A percentile compares a stretch with the other conserved stretches of the same genome.
phyloP scores from a whole-genome alignment of 30 jellyfish, hydroid and myxozoan genomes.

The Turritopsis dohrnii region DNA sequence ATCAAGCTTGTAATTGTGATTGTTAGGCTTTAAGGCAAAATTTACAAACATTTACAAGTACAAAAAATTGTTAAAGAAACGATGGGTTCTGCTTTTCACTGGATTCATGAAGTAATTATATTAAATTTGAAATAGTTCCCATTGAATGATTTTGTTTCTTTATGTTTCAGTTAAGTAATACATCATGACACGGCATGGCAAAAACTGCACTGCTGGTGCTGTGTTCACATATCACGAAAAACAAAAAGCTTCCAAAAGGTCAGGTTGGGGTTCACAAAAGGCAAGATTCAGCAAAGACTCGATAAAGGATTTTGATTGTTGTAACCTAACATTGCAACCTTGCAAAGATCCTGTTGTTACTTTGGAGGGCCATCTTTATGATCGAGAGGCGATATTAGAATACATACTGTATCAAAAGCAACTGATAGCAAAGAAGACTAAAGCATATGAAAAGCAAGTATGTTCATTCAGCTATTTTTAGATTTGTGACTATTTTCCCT shows the following conservation, averaged over 20 bases:
- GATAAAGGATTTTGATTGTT: slow-evolving; percentile 81
- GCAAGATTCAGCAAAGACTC: slow-evolving; percentile 89
- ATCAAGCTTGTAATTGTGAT: no score
- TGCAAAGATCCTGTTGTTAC: slow-evolving; percentile 96
- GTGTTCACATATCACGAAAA: slow-evolving; percentile 92
- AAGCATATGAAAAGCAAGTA: slow-evolving; percentile 87
- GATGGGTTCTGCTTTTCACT: no score
- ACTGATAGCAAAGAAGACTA: slow-evolving; percentile 44
- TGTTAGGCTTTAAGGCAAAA: no score
- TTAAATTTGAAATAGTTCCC: no score
- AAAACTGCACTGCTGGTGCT: slow-evolving; percentile 96
- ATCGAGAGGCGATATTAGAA: slow-evolving; percentile 82
- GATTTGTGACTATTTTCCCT: background rate
- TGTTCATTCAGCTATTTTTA: background rate
- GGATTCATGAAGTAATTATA: no score
- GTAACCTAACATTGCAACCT: slow-evolving; percentile 92
- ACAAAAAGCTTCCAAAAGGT: slow-evolving; percentile 76
- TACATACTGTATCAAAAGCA: slow-evolving; percentile 81
- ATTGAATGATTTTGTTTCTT: no score
- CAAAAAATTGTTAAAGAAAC: no score
- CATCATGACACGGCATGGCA: slow-evolving; percentile 94
- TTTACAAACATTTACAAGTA: no score
- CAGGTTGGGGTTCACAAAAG: slow-evolving; percentile 94
- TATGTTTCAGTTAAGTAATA: background rate
- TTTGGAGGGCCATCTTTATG: slow-evolving; percentile 84